phyloP scores from a whole-genome alignment of 2,888 invertebrate genomes.

The Eumerus sabulonum region DNA sequence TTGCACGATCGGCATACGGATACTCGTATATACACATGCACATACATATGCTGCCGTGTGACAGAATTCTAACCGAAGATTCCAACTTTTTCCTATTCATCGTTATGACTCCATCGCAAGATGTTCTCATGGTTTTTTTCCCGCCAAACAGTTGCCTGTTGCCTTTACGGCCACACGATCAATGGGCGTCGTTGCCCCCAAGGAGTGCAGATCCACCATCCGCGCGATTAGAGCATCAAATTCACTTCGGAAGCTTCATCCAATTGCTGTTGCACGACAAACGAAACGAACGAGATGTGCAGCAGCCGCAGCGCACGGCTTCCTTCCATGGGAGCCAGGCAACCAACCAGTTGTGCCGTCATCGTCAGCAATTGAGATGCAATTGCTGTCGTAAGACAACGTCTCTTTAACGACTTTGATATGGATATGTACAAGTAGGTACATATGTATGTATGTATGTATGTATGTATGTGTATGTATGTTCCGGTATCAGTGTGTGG shows the following conservation, averaged over 20 bases:
- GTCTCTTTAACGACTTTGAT: too few species aligned
- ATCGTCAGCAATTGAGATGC: slow-evolving; percentile 65
- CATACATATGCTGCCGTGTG: slow-evolving; percentile 43
- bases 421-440: too few species aligned
- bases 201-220: slow-evolving; percentile 54
- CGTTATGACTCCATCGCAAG: slow-evolving; percentile 33
- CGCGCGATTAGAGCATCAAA: slow-evolving; percentile 61
- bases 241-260: slow-evolving; percentile 65
- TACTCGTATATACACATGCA: slow-evolving; percentile 40
- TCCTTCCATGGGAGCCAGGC: slow-evolving; percentile 56
- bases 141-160: slow-evolving; percentile 46
- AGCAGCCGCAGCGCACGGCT: slow-evolving; percentile 4
- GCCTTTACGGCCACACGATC: slow-evolving; percentile 29
- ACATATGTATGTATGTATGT: slow-evolving; percentile 41
- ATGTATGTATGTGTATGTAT: too few species aligned
- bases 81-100: slow-evolving; percentile 11
- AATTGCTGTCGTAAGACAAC: slow-evolving; percentile 67
- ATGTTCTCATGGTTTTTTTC: slow-evolving; percentile 64
- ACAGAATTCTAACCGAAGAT: slow-evolving; percentile 57
- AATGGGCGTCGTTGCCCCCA: slow-evolving; percentile 64
- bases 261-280: slow-evolving; percentile 37
- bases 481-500: too few species aligned
- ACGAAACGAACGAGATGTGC: background rate
- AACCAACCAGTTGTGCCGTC: slow-evolving; percentile 60
- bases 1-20: slow-evolving; percentile 45